Evolutionary conservation across 2,797 vertebrate species (phyloP).

Genomic region (Gallinago stenura): DNA sequence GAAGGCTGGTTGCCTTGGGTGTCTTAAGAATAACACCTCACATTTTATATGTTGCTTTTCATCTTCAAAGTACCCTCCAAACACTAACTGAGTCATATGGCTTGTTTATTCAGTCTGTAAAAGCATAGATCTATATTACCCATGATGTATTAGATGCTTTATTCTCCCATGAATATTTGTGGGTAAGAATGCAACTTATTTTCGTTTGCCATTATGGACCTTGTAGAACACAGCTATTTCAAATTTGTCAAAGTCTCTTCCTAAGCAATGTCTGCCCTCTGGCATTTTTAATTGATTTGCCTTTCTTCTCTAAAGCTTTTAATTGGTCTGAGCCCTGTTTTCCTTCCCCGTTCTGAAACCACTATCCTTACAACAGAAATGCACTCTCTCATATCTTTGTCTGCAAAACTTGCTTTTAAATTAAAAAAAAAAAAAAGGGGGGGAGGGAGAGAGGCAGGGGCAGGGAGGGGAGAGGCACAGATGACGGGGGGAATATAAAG

Average conservation of each 20-base stretch:
- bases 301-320: slow-evolving; percentile 56
- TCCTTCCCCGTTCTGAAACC: background rate
- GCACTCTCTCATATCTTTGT: background rate
- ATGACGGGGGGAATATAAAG: background rate
- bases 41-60: background rate
- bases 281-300: slow-evolving; percentile 56
- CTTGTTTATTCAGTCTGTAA: background rate
- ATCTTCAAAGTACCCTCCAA: slow-evolving; percentile 11
- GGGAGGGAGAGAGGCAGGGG: too few species aligned
- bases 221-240: background rate
- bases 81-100: background rate
- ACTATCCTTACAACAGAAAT: background rate
- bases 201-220: background rate
- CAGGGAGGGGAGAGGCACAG: rapidly evolving
- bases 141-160: background rate
- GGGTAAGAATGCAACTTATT: background rate
- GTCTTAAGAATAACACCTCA: slow-evolving; percentile 37
- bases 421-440: background rate
- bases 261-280: background rate
- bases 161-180: background rate
- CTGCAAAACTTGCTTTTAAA: background rate
- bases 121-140: background rate
- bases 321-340: slow-evolving; percentile 35
- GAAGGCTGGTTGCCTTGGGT: slow-evolving; percentile 9
- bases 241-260: slow-evolving; percentile 23